Evolutionary conservation across 2,888 invertebrate genomes (phyloP).

Genomic region (Himalopsyche japonica): DNA sequence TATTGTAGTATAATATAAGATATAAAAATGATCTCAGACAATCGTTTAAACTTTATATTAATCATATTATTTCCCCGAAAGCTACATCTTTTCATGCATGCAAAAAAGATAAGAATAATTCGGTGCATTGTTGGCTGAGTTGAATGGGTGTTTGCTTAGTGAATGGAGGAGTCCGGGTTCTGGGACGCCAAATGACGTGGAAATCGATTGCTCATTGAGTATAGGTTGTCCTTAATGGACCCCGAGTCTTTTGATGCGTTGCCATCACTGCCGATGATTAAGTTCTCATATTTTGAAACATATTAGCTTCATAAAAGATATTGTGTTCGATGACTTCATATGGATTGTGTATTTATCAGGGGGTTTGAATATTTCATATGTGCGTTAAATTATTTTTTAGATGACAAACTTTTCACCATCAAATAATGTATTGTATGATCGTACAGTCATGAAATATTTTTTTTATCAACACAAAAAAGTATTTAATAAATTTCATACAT

Average conservation of each 20-base stretch:
- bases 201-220: slow-evolving; percentile 19
- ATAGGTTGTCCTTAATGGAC: slow-evolving; percentile 29
- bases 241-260: neutral
- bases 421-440: no score
- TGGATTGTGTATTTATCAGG: neutral
- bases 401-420: no score
- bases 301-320: slow-evolving; percentile 16
- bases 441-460: no score
- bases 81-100: slow-evolving; percentile 1
- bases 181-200: slow-evolving; percentile 27
- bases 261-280: slow-evolving; percentile 9
- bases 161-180: slow-evolving; percentile 15
- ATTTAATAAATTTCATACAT: no score
- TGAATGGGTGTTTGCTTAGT: neutral
- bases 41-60: neutral
- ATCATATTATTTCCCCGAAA: neutral
- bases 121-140: slow-evolving; percentile 10
- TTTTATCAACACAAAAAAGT: no score
- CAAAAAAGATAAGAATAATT: slow-evolving; percentile 4
- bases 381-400: no score
- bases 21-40: neutral
- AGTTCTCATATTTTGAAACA: slow-evolving; percentile 32
- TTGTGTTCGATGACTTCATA: neutral
- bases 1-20: neutral
- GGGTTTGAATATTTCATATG: no score